These are phyloP conservation scores for Mylabris phalerata DNA, from an alignment of 1,140 invertebrate species.

Conservation along the genomic window DNA sequence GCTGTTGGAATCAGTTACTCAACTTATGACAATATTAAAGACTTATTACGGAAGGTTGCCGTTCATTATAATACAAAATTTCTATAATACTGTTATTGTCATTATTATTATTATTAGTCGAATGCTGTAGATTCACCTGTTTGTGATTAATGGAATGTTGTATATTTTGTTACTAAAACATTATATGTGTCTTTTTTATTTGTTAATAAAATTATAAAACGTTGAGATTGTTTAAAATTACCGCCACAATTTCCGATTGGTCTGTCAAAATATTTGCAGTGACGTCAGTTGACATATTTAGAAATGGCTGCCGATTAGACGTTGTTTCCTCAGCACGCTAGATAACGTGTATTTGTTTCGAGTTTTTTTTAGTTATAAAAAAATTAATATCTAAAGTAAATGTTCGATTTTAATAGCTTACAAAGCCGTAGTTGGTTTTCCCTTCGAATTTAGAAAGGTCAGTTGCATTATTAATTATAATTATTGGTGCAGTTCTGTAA, in stretches of 20 bases:
- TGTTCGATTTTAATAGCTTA: neutral
- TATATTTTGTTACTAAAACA: neutral
- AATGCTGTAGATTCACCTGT: neutral
- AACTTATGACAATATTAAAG: conserved; percentile 80
- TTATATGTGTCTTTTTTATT: conserved; percentile 1
- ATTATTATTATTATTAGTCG: no score
- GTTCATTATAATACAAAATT: conserved; percentile 9
- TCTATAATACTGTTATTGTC: conserved; percentile 1
- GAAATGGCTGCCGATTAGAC: conserved; percentile 3
- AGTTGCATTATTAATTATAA: neutral
- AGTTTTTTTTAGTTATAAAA: no score
- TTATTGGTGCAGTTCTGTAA: conserved; percentile 1
- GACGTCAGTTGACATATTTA: neutral
- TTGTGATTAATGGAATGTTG: conserved; percentile 7
- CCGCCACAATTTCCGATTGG: neutral
- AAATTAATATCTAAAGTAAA: neutral
- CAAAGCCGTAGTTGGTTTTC: neutral
- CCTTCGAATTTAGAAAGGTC: neutral
- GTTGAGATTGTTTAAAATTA: neutral
- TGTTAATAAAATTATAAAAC: conserved; percentile 6
- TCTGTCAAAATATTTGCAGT: conserved; percentile 1
- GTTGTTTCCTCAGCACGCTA: neutral
- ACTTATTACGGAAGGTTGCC: conserved; percentile 44
- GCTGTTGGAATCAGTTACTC: conserved; percentile 98
- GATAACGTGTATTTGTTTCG: neutral